A percentile compares a stretch with the other conserved stretches of the same genome.
Evolutionary conservation across 2,797 vertebrate genomes (phyloP).

Genomic region (Microctenopoma steveboyesi): DNA sequence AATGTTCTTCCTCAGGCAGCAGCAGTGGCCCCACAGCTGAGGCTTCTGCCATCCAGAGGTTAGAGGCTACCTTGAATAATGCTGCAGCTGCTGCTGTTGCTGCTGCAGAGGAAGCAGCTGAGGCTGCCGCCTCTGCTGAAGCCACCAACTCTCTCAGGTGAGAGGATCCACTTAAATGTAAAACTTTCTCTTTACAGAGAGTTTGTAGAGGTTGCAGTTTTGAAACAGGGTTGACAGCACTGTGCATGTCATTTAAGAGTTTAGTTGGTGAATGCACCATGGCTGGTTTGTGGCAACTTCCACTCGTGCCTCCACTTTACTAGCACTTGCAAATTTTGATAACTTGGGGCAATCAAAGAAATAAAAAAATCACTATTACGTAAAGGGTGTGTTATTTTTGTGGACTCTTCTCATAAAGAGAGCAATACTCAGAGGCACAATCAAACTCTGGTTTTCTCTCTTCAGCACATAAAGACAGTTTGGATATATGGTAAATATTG

Average conservation of each 20-base stretch:
- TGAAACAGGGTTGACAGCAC: not conserved
- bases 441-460: not conserved
- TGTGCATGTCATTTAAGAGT: not conserved
- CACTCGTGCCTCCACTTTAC: no score
- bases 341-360: no score
- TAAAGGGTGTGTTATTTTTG: not conserved
- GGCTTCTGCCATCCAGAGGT: slow-evolving; percentile 90
- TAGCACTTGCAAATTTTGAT: no score
- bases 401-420: not conserved
- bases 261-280: not conserved
- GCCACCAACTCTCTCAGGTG: slow-evolving; percentile 75
- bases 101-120: slow-evolving; percentile 68
- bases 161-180: slow-evolving; percentile 9
- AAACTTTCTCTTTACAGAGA: not conserved
- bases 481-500: not conserved
- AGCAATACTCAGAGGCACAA: not conserved
- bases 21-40: slow-evolving; percentile 86
- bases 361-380: not conserved
- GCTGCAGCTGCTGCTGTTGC: slow-evolving; percentile 82
- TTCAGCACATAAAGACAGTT: not conserved
- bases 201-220: not conserved
- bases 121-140: slow-evolving; percentile 51
- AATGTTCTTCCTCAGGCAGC: slow-evolving; percentile 67
- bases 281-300: not conserved
- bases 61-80: slow-evolving; percentile 90